phyloP scores from a whole-genome alignment of 1,140 invertebrate species.

The Drosophila cardini region DNA sequence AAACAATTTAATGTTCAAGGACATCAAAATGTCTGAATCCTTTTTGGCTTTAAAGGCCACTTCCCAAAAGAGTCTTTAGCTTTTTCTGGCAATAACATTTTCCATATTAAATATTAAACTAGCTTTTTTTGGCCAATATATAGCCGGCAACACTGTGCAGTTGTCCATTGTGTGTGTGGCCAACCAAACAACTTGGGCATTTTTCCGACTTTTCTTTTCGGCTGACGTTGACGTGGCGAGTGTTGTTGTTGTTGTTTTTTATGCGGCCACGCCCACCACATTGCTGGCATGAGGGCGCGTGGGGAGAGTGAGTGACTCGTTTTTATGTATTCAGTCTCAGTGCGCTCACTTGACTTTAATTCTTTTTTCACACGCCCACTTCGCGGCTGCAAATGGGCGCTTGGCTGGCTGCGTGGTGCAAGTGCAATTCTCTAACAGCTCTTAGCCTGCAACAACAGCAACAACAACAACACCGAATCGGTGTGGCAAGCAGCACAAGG shows the following conservation, averaged over 20 bases:
- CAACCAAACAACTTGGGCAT: constrained; percentile 74
- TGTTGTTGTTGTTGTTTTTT: constrained; percentile 30
- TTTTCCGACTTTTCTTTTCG: constrained; percentile 80
- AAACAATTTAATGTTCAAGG: no score
- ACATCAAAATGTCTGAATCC: no score
- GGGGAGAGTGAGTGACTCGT: constrained; percentile 24
- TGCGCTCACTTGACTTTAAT: constrained; percentile 83
- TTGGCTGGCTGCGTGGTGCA: constrained; percentile 23
- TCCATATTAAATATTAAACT: no score
- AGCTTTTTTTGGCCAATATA: no score
- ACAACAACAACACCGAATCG: constrained; percentile 44
- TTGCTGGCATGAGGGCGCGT: not conserved
- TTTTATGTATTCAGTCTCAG: constrained; percentile 82
- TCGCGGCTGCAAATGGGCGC: constrained; percentile 31
- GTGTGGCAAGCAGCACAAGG: constrained; percentile 36
- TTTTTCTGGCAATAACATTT: no score
- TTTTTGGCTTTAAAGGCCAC: no score
- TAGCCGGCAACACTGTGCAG: not conserved
- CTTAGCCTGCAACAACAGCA: constrained; percentile 62
- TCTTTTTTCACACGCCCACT: constrained; percentile 81
- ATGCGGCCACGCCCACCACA: constrained; percentile 53
- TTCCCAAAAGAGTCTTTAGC: no score
- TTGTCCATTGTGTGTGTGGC: constrained; percentile 46
- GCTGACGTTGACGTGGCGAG: constrained; percentile 70
- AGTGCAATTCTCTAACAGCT: constrained; percentile 81